A percentile compares a stretch with the other conserved stretches of the same genome.
These are phyloP conservation scores for Centroberyx gerrardi DNA, from an alignment of 2,797 vertebrate species.

Conservation along the genomic window DNA sequence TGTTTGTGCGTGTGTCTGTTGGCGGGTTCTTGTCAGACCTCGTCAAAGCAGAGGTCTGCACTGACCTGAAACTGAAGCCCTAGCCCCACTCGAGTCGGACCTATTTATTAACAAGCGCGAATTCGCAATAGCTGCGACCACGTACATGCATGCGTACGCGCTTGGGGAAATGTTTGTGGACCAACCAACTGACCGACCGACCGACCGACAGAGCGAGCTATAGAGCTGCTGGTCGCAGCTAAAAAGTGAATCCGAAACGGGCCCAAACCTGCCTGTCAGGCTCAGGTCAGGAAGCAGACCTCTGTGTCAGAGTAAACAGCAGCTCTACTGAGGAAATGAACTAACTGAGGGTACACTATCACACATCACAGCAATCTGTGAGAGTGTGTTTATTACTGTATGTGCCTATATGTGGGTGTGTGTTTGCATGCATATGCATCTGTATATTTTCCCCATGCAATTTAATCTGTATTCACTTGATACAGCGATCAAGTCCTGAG, in stretches of 20 bases:
- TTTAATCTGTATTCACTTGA: not conserved
- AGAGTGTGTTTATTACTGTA: not conserved
- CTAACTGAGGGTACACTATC: not conserved
- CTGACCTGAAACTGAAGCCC: too few species aligned
- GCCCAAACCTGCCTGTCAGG: not conserved
- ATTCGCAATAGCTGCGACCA: too few species aligned
- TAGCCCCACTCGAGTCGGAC: too few species aligned
- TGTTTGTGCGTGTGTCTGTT: not conserved
- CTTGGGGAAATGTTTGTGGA: too few species aligned
- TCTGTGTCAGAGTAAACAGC: constrained; percentile 11
- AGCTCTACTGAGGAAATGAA: not conserved
- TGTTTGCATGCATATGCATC: constrained; percentile 43
- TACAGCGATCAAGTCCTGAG: not conserved
- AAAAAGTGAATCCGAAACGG: not conserved
- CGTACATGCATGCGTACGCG: too few species aligned
- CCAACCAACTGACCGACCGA: too few species aligned
- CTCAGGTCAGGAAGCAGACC: not conserved
- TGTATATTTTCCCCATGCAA: constrained; percentile 39
- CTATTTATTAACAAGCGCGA: too few species aligned
- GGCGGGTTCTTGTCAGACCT: not conserved
- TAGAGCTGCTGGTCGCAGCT: too few species aligned
- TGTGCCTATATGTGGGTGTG: constrained; percentile 1
- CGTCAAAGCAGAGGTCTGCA: not conserved
- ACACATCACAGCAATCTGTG: constrained; percentile 1
- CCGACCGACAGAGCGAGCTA: too few species aligned